A percentile compares a stretch with the other conserved stretches of the same genome.
These are phyloP conservation scores for Astyanax mexicanus DNA, from an alignment of 2,797 vertebrate genomes.

Conservation along the genomic window DNA sequence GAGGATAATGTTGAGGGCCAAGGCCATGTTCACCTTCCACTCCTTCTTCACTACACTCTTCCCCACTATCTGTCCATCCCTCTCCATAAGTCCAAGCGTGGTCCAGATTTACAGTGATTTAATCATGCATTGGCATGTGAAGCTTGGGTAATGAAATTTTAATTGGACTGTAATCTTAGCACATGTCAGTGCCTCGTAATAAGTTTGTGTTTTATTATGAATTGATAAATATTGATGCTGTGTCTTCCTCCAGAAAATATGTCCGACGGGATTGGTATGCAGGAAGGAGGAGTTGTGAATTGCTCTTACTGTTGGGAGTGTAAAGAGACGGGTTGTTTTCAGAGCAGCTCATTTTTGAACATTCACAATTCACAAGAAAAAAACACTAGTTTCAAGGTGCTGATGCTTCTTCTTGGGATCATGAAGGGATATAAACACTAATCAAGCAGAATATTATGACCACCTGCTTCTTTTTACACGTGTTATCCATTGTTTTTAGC, in stretches of 20 bases:
- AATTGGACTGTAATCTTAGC: constrained; percentile 70
- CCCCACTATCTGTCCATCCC: constrained; percentile 8
- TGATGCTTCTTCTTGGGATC: too few species aligned
- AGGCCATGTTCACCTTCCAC: neutral
- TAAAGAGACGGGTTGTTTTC: constrained; percentile 22
- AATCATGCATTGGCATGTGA: constrained; percentile 61
- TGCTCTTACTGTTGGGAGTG: constrained; percentile 43
- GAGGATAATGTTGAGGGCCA: neutral
- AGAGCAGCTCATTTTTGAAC: constrained; percentile 3
- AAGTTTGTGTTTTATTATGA: constrained; percentile 68
- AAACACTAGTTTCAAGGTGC: constrained; percentile 7
- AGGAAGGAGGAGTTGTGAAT: constrained; percentile 35
- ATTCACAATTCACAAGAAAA: constrained; percentile 20
- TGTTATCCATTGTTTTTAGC: too few species aligned
- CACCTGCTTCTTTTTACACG: too few species aligned
- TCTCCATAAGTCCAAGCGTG: neutral
- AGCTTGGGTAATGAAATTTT: constrained; percentile 70
- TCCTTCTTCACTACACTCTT: constrained; percentile 12
- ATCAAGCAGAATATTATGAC: too few species aligned
- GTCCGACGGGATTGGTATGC: constrained; percentile 51
- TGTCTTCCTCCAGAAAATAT: constrained; percentile 59
- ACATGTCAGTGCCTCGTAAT: constrained; percentile 66
- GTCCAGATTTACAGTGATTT: constrained; percentile 25
- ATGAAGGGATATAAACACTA: too few species aligned
- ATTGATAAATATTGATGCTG: constrained; percentile 70